Base-by-base conservation (phyloP, 2,888 invertebrate species). In the Microctonus hyperodae region DNA sequence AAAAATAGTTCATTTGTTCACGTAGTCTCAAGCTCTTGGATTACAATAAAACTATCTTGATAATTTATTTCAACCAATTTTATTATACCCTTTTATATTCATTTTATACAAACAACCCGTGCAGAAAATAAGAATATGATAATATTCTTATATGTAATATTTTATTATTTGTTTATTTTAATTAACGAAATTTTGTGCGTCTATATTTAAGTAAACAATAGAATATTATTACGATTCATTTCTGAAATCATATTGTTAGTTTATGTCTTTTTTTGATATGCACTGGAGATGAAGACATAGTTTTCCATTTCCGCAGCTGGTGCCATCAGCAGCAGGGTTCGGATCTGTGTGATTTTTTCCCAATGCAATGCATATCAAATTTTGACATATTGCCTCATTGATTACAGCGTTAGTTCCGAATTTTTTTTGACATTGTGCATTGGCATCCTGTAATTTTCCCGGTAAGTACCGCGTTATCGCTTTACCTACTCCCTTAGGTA, bases 321-420 rank as follows among this genome's bases (percentile, higher is more conserved):
- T 61, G 1, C 61, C 61, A 2, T 61, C 61, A 61, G 51, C 61
- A 33, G 61, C 31, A n/a, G 22, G n/a, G n/a, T n/a, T n/a, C n/a
- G n/a, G n/a, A n/a, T n/a, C n/a, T n/a, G n/a, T n/a, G n/a, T n/a
- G n/a, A n/a, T n/a, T n/a, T 31, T 5, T 37, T 37, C n/a, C 67
- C 16, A 65, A 58, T 6, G 64, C 61, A 23, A 62, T 7, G 31
- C 71, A 72, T 37, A n/a, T 28, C 1, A 71, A 37, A 3, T 16
- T 9, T 44, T 48, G 55, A 33, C 73, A 73, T 40, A 64, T 66
- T 50, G 59, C 48, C 2, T 40, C 22, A 4, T 51, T 59, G 5
- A 48, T 40, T 4, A 28, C 61, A 5, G 59, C 40, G 0, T 58
- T 37, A 6, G 62, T 50, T 10, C 62, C 67, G 0, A 3, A 11